These are phyloP conservation scores for Eristalis intricaria DNA, from an alignment of 2,888 invertebrate genomes.

Conservation along the genomic window DNA sequence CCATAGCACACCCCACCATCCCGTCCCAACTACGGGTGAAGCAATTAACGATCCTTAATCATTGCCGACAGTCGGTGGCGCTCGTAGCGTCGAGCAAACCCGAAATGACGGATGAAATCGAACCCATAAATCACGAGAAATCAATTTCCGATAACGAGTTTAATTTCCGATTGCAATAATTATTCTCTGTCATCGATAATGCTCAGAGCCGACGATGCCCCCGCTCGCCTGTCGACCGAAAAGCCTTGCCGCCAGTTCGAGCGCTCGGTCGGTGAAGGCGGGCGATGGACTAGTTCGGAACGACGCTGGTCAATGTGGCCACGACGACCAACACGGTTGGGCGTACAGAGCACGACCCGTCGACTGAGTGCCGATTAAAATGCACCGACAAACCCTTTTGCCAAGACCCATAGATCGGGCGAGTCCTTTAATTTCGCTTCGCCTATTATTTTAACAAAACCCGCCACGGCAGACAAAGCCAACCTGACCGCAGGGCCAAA, in stretches of 20 bases:
- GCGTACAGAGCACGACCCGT: not conserved
- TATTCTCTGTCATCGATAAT: slow-evolving; percentile 74
- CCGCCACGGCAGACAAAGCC: not conserved
- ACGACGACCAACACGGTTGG: not conserved
- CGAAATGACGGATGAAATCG: slow-evolving; percentile 67
- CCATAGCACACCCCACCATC: not conserved
- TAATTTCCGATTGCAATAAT: slow-evolving; percentile 81
- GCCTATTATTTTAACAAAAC: slow-evolving; percentile 65
- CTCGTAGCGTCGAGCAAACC: slow-evolving; percentile 30
- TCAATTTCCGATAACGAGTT: slow-evolving; percentile 80
- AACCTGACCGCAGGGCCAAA: not conserved
- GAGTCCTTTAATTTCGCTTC: slow-evolving; percentile 54
- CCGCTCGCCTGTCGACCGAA: not conserved
- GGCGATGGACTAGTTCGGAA: slow-evolving; percentile 29
- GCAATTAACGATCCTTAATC: slow-evolving; percentile 67
- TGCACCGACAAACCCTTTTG: slow-evolving; percentile 31
- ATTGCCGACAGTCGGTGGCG: slow-evolving; percentile 25
- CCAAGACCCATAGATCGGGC: not conserved
- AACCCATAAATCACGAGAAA: slow-evolving; percentile 74
- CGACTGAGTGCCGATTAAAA: slow-evolving; percentile 32
- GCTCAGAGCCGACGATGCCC: slow-evolving; percentile 33
- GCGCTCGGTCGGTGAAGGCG: slow-evolving; percentile 17
- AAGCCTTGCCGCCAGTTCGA: too few species aligned
- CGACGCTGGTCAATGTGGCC: not conserved
- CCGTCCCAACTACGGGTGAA: not conserved